Base-by-base conservation (phyloP, 1,140 invertebrate species). In the Triops cancriformis region DNA sequence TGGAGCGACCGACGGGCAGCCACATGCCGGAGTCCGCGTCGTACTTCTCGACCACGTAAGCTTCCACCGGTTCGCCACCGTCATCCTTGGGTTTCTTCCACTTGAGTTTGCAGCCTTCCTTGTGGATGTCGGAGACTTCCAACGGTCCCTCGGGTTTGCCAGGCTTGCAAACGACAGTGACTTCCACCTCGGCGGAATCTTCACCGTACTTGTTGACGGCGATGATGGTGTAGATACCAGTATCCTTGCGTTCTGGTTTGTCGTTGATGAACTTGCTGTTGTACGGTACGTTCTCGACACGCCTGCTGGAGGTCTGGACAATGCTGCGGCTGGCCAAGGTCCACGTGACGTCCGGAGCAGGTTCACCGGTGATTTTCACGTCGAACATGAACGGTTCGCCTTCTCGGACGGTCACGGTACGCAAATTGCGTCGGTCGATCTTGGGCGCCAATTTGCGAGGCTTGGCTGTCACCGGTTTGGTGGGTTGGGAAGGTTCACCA, bases 61-160 rank as follows among this genome's bases (percentile, higher is more conserved):
- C 91, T 82, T 96, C 94, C 80, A 98, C 92, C 2, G 95, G 95
- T 83, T 96, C 92, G 11, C 98, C 98, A 78, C 98, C 98, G 84
- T 99, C 97, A 84, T 99, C 97, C 86, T 96, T 98, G 1, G 97
- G 96, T 85, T 94, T 92, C 83, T 98, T 97, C 98, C 98, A 99
- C 83, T 95, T 95, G 2, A 99, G 88, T 77, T 93, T 98, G 85
- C 95, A 97, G 43, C 94, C 94, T 80, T 98, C 95, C 81, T 97
- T 97, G 87, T 94, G 89, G 73, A 99, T 90, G 82, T 98, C 95
- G 1, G 93, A 92, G n/a, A 98, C 94, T 84, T 97, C 95, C 2
- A 98, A 84, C 10, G 97, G 97, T 72, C 96, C 97, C 87, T 97
- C 94, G 0, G 97, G 97, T 82, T 93, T 92, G 27, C 91, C 89